Evolutionary conservation across 2,797 vertebrate species (phyloP).

Genomic region (Neosilurus hyrtlii): DNA sequence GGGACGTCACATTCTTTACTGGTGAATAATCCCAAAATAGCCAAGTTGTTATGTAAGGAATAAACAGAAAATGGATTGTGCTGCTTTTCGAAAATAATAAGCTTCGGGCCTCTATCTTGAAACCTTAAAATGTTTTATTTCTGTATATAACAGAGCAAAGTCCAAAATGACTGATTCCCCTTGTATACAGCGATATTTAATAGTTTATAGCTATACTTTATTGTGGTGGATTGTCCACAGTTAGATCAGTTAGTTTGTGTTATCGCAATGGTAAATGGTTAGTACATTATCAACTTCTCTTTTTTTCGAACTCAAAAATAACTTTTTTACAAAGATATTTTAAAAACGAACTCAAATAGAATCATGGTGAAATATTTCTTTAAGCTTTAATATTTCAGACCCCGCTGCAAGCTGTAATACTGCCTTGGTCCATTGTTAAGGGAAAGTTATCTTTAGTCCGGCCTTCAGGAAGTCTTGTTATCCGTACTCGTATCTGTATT

Average conservation of each 20-base stretch:
- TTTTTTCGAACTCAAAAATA: neutral
- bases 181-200: neutral
- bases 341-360: no score
- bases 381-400: neutral
- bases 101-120: neutral
- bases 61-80: neutral
- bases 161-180: neutral
- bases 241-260: neutral
- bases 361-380: neutral
- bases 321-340: no score
- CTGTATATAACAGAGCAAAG: neutral
- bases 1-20: slow-evolving; percentile 13
- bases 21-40: slow-evolving; percentile 10
- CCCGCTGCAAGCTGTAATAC: neutral
- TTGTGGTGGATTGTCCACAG: neutral
- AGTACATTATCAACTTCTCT: neutral
- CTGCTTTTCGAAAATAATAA: neutral
- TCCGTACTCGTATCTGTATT: slow-evolving; percentile 8
- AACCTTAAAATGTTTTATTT: neutral
- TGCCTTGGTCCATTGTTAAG: neutral
- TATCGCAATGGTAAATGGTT: neutral
- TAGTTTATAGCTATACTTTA: neutral
- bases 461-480: neutral
- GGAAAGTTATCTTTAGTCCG: neutral
- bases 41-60: slow-evolving; percentile 34